A percentile compares a stretch with the other conserved stretches of the same genome.
Evolutionary conservation across 2,113 vertebrate genomes (phyloP).

Genomic region (Podilymbus podiceps): DNA sequence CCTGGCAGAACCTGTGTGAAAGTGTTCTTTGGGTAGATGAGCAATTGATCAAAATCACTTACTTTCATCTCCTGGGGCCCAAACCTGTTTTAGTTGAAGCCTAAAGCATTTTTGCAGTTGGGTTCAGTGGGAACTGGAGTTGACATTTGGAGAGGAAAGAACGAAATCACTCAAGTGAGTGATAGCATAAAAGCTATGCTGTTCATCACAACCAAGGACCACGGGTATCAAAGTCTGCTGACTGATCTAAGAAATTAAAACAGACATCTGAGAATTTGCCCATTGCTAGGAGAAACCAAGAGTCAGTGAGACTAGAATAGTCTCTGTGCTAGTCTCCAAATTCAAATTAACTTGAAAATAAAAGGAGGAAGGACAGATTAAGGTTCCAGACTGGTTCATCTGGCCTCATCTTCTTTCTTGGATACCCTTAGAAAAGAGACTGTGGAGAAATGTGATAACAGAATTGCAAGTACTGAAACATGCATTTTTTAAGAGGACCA

Average conservation of each 20-base stretch:
- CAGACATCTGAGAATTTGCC: neutral
- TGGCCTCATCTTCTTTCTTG: neutral
- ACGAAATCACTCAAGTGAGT: slow-evolving; percentile 41
- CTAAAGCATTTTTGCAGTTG: slow-evolving; percentile 41
- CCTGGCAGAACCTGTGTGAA: slow-evolving; percentile 48
- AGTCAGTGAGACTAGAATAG: neutral
- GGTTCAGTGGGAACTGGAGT: slow-evolving; percentile 33
- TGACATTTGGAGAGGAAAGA: slow-evolving; percentile 50
- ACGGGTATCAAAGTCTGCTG: neutral
- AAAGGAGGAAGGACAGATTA: neutral
- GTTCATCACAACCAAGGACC: slow-evolving; percentile 31
- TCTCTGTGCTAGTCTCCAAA: neutral
- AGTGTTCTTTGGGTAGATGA: slow-evolving; percentile 34
- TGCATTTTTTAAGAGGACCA: neutral
- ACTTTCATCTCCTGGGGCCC: slow-evolving; percentile 51
- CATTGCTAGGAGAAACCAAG: neutral
- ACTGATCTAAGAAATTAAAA: neutral
- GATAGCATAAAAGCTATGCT: slow-evolving; percentile 33
- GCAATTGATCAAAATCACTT: slow-evolving; percentile 63
- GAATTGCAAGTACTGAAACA: neutral
- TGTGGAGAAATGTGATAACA: neutral
- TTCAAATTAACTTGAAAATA: neutral
- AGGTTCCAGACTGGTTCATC: neutral
- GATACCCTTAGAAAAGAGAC: neutral
- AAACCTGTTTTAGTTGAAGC: slow-evolving; percentile 48